These are phyloP conservation scores for Gracilinanus agilis DNA, from an alignment of 2,113 vertebrate species.

Conservation along the genomic window DNA sequence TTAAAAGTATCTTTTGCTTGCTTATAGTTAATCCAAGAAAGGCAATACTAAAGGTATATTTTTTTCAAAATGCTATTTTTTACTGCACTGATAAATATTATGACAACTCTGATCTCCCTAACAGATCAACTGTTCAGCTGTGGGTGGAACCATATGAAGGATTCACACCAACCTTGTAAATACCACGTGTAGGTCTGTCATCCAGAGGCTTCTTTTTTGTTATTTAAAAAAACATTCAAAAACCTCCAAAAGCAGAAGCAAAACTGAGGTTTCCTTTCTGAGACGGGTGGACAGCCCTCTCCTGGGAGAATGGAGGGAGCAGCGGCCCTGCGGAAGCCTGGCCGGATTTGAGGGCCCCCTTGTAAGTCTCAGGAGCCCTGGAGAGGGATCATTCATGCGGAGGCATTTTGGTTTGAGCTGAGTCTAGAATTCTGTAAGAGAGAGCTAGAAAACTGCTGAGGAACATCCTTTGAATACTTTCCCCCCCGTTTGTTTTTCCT, in stretches of 20 bases:
- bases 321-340: constrained; percentile 71
- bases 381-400: constrained; percentile 2
- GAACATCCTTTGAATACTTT: constrained; percentile 52
- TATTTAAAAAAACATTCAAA: constrained; percentile 42
- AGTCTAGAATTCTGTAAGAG: constrained; percentile 78
- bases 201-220: constrained; percentile 69
- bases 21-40: constrained; percentile 87
- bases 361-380: constrained; percentile 73
- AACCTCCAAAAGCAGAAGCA: constrained; percentile 54
- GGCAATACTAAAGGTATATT: constrained; percentile 90
- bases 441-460: constrained; percentile 58
- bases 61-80: constrained; percentile 88
- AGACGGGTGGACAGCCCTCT: constrained; percentile 60
- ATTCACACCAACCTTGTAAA: constrained; percentile 85
- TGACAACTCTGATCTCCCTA: constrained; percentile 82
- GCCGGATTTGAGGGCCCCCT: constrained; percentile 64
- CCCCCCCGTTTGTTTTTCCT: constrained; percentile 65
- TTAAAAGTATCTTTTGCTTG: constrained; percentile 82
- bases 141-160: constrained; percentile 78
- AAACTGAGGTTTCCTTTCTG: constrained; percentile 74
- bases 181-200: constrained; percentile 80
- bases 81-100: constrained; percentile 87
- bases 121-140: constrained; percentile 72
- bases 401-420: constrained; percentile 54
- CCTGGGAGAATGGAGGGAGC: constrained; percentile 68